Evolutionary conservation across 2,888 invertebrate genomes (phyloP), one percentile per base, ranked within the genome.

Genomic region (Chorisops tibialis): DNA sequence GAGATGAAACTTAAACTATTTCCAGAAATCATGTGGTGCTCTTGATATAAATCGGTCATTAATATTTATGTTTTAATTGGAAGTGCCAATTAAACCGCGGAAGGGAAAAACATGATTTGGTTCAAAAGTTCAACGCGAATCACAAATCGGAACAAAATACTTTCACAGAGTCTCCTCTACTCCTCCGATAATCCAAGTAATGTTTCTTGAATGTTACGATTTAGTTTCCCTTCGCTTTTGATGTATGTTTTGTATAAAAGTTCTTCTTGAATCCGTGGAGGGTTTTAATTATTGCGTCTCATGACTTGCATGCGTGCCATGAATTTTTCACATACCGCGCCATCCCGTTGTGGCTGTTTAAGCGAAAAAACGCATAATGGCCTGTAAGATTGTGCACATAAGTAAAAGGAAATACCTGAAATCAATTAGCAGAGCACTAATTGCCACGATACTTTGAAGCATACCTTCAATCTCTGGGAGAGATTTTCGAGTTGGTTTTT

Each of bases 351-450:
- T 43, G 43, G 52, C 43, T 56, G 45, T 43, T 16, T 30, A 35
- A 56, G 43, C 56, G 56, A 56, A 56, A 30, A 56, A 45, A 56
- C 56, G 35, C 43, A 43, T 56, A 56, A 56, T 54, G 47, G 43
- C 59, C 43, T 35, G 30, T 35, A 39, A 48, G 60, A 61, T 51
- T 37, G 49, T 38, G 18, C 47, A 30, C 35, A 22, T 62, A 41
- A 54, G 39, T 58, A 65, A 70, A 74, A 76, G 76, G 75, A 77
- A 76, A 77, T 77, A 75, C 77, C 75, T 77, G 73, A 74, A 76
- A 77, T 77, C 77, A 77, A 77, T 77, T 77, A 77, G 77, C 70
- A 73, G 72, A 70, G 70, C 75, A 76, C 77, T 77, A 77, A 77
- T 77, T 77, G 77, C 74, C 72, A 56, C 56, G 73, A 75, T 77